Base-by-base conservation (phyloP, 2,113 vertebrate species). In the Thryonomys swinderianus region DNA sequence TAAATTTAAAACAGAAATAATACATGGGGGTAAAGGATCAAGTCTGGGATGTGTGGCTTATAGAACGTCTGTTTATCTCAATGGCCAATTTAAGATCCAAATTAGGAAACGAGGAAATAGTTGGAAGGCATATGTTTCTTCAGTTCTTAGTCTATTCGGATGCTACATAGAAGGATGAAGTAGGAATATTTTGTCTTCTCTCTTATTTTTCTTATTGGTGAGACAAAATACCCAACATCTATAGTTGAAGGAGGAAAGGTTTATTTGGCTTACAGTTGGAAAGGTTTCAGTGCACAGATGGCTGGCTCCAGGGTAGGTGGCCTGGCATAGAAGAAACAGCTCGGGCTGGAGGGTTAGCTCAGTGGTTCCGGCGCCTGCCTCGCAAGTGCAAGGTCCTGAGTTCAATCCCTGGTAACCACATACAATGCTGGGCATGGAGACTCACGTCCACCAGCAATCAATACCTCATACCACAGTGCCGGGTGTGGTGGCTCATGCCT, bases 1-100 rank as follows among this genome's bases (percentile, higher is more conserved):
- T 55, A 80, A 88, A 79, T 80, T 86, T 21, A 66, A 84, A 83
- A 81, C 55, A 79, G 30, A 83, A 96, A 42, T 85, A 23, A 76
- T 53, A 76, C 90, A 62, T 61, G 25, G 23, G 13, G 85, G 5
- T 7, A 21, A 21, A 93, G 79, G 30, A 3, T 66, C 32, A 86
- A 34, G 55, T 34, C 2, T 81, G 48, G 25, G 6, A 27, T 45
- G 7, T 53, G 30, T 69, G 61, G 10, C 45, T 71, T 88, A 79
- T 59, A 61, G 4, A 32, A 23, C 11, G 5, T 59, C 8, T 57
- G 40, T 37, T 14, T 74, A 73, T n/a, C 48, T 40, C n/a, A 55
- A 20, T 1, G 59, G 62, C 3, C 27, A 80, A 67, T 55, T 89
- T 73, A 94, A 83, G 25, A 82, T 53, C 82, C 16, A 90, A 95